These are phyloP conservation scores for Carcina quercana DNA, from an alignment of 2,888 invertebrate genomes.

Conservation along the genomic window DNA sequence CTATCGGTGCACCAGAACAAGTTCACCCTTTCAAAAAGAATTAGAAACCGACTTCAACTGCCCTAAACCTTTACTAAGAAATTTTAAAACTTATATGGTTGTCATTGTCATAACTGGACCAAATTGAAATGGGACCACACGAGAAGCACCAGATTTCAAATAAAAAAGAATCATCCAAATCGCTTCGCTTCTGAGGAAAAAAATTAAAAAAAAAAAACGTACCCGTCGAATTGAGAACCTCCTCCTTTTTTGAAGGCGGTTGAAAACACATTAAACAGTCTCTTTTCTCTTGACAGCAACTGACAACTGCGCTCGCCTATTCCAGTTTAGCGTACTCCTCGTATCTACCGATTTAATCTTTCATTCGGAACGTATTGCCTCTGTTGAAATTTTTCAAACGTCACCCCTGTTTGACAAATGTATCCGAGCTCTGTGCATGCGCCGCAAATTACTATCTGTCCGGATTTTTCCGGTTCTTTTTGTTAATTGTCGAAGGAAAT, in stretches of 20 bases:
- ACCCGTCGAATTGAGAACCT: neutral
- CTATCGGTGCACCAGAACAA: too few species aligned
- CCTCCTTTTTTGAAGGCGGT: neutral
- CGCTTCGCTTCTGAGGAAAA: too few species aligned
- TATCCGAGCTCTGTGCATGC: slow-evolving; percentile 26
- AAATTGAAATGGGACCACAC: too few species aligned
- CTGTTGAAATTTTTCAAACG: slow-evolving; percentile 53
- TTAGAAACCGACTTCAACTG: too few species aligned
- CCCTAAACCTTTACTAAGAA: too few species aligned
- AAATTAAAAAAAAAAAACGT: too few species aligned
- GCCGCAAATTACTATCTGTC: slow-evolving; percentile 27
- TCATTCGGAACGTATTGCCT: slow-evolving; percentile 47
- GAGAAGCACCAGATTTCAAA: too few species aligned
- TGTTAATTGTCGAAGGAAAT: slow-evolving; percentile 36
- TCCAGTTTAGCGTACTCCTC: neutral
- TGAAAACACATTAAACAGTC: slow-evolving; percentile 2
- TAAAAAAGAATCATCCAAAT: too few species aligned
- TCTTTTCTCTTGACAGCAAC: too few species aligned
- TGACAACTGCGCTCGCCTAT: neutral
- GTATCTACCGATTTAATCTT: slow-evolving; percentile 47
- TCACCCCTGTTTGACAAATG: slow-evolving; percentile 51
- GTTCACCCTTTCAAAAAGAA: too few species aligned
- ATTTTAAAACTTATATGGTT: too few species aligned
- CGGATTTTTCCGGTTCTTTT: slow-evolving; percentile 26
- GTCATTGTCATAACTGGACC: too few species aligned